These are phyloP conservation scores for Clarias magur DNA, from an alignment of 2,113 vertebrate genomes.

Conservation along the genomic window DNA sequence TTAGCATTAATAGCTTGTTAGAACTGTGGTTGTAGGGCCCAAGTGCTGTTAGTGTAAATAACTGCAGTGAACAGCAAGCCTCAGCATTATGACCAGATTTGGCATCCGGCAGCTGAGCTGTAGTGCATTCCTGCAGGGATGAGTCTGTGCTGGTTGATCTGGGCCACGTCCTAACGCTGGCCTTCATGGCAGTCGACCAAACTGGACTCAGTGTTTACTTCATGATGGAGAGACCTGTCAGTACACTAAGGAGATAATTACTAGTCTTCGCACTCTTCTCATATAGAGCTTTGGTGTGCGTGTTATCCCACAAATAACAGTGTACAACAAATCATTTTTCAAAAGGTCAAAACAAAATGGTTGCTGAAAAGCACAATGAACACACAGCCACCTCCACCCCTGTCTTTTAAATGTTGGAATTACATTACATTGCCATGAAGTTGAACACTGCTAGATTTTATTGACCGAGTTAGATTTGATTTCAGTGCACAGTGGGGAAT, in stretches of 20 bases:
- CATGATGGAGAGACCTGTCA: conserved; percentile 42
- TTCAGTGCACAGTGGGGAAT: no score
- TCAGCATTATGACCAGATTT: conserved; percentile 24
- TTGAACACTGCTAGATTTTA: no score
- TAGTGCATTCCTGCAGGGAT: conserved; percentile 30
- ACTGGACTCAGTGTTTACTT: conserved; percentile 8
- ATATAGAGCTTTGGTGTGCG: background rate
- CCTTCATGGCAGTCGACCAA: conserved; percentile 26
- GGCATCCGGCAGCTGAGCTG: conserved; percentile 25
- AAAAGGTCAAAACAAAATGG: conserved; percentile 26
- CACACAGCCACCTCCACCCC: background rate
- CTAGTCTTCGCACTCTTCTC: conserved; percentile 26
- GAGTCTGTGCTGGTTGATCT: conserved; percentile 30
- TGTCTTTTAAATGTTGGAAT: background rate
- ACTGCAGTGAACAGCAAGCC: conserved; percentile 15
- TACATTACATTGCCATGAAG: no score
- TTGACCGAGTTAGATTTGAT: no score
- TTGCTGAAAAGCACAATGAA: background rate
- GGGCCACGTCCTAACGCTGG: conserved; percentile 4
- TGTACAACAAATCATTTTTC: conserved; percentile 7
- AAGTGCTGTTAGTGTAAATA: conserved; percentile 1
- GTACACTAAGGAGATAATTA: conserved; percentile 46
- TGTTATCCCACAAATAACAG: conserved; percentile 33
- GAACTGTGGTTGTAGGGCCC: no score
- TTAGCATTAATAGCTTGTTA: background rate